Evolutionary conservation across 1,140 invertebrate species (phyloP), one percentile per base, ranked within the genome.

Genomic region (Drosophila erecta): DNA sequence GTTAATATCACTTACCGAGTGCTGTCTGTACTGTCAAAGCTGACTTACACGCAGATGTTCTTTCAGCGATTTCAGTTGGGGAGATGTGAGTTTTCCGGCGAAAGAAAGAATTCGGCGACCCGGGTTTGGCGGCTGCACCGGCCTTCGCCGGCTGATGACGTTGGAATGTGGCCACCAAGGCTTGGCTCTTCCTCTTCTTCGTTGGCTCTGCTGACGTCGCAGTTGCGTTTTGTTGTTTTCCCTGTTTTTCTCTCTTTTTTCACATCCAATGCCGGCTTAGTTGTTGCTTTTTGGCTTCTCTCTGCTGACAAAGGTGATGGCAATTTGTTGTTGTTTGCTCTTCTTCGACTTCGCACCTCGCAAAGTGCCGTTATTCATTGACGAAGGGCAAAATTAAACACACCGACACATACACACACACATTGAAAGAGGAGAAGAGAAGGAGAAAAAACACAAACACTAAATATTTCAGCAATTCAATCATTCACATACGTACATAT

Each of bases 311-410:
- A 56, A 69, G 50, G 35, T 70, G 64, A 57, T 69, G 61, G 59
- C 59, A 67, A 67, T 67, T 67, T 65, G 59, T 62, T 61, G 46
- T 51, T 64, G 37, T 65, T 69, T 69, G 64, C 64, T 69, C 64
- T 70, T 70, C 50, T 70, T 49, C 24, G 43, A 57, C 65, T 70
- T 70, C 4, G 51, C 66, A 70, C 66, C 65, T 70, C 65, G 35
- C 37, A 27, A 71, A 71, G 43, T 71, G 67, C 67, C 67, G 67
- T 71, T 71, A 70, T 70, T 71, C 67, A 71, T 47, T 71, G 65
- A 20, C 67, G 65, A 71, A 70, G 51, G 65, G 66, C 66, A 67
- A 24, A 27, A 30, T 17, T 33, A 38, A 43, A 46, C 51, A 55
- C 30, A 55, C 41, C 17, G 2, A 41, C 10, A 55, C 41, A 24